phyloP scores from a whole-genome alignment of 2,888 invertebrate species.

The Oeneis ivallda region DNA sequence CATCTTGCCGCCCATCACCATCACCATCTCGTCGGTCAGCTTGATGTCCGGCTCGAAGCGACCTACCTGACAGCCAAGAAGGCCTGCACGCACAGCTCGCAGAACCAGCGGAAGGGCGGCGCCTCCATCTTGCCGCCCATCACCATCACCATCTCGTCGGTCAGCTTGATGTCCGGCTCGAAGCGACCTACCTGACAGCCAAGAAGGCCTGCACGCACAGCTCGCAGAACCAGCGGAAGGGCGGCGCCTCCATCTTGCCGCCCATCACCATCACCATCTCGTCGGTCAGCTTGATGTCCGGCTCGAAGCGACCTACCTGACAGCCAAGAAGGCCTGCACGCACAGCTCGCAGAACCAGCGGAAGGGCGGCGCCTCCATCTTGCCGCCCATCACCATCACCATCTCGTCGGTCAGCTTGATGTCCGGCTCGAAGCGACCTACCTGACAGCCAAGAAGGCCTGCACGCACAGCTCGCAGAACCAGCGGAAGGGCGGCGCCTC shows the following conservation, averaged over 20 bases:
- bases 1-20: slow-evolving; percentile 99
- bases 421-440: slow-evolving; percentile 99
- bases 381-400: slow-evolving; percentile 99
- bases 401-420: slow-evolving; percentile 99
- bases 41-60: slow-evolving; percentile 99
- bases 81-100: slow-evolving; percentile 98
- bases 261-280: slow-evolving; percentile 99
- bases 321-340: slow-evolving; percentile 97
- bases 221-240: slow-evolving; percentile 99
- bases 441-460: slow-evolving; percentile 98
- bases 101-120: slow-evolving; percentile 98
- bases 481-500: slow-evolving; percentile 98
- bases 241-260: slow-evolving; percentile 97
- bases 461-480: slow-evolving; percentile 99
- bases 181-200: too few species aligned
- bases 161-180: slow-evolving; percentile 99
- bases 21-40: slow-evolving; percentile 99
- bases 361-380: slow-evolving; percentile 98
- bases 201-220: slow-evolving; percentile 98
- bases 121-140: slow-evolving; percentile 99
- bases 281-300: slow-evolving; percentile 99
- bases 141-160: slow-evolving; percentile 99
- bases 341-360: slow-evolving; percentile 99
- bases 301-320: too few species aligned
- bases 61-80: slow-evolving; percentile 98